These are phyloP conservation scores for Cephus pygmeus DNA, from an alignment of 2,888 invertebrate genomes.

Conservation along the genomic window DNA sequence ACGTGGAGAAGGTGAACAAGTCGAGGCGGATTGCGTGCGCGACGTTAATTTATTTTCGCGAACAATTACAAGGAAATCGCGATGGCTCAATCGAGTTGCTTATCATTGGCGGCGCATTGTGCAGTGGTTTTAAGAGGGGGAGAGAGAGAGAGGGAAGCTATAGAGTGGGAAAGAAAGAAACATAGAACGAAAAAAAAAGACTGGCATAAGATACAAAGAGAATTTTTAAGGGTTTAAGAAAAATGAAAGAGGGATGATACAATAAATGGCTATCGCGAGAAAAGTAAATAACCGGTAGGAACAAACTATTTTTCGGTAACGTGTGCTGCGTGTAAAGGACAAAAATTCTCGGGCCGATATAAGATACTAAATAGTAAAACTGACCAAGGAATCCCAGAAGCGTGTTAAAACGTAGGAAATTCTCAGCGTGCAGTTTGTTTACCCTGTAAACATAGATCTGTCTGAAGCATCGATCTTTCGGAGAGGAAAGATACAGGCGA, in stretches of 20 bases:
- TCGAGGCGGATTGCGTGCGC: conserved; percentile 59
- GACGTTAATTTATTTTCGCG: conserved; percentile 58
- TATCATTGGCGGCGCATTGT: conserved; percentile 11
- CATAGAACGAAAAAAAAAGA: background rate
- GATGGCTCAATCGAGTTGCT: conserved; percentile 43
- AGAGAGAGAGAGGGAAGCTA: background rate
- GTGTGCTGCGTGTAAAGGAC: background rate
- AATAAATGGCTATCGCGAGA: background rate
- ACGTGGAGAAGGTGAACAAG: conserved; percentile 45
- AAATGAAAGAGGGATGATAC: background rate
- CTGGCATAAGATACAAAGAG: background rate
- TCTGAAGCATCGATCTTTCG: background rate
- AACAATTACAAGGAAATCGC: conserved; percentile 52
- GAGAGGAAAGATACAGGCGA: background rate
- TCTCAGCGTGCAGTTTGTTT: background rate
- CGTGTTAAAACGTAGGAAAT: background rate
- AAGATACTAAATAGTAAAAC: background rate
- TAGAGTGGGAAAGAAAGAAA: background rate
- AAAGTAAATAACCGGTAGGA: background rate
- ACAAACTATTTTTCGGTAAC: background rate
- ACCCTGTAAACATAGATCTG: background rate
- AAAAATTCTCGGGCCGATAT: background rate
- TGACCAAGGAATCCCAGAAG: background rate
- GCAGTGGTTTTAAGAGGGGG: conserved; percentile 1
- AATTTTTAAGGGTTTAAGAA: background rate